These are phyloP conservation scores for Mastacembelus armatus DNA, from an alignment of 2,797 vertebrate genomes.

Conservation along the genomic window DNA sequence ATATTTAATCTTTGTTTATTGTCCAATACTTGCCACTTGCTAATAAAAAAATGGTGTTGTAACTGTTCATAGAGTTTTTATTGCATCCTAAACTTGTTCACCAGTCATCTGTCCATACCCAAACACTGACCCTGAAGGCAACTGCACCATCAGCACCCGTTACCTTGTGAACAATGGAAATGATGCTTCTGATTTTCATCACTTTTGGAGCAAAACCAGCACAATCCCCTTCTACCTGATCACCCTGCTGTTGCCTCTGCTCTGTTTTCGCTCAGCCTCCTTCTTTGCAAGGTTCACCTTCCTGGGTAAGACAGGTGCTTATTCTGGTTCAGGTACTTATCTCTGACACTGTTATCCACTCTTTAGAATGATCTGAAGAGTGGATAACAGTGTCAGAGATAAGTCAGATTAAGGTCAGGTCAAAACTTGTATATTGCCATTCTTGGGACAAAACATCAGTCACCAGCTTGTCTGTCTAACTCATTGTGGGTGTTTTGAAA, in stretches of 20 bases:
- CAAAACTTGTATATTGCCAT: no score
- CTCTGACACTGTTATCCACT: no score
- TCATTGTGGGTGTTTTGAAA: no score
- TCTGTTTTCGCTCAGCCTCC: constrained; percentile 95
- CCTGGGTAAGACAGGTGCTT: constrained; percentile 86
- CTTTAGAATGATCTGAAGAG: background rate
- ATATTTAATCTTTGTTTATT: background rate
- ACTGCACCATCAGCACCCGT: constrained; percentile 26
- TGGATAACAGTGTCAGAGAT: no score
- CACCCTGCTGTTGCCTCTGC: constrained; percentile 89
- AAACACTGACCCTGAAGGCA: constrained; percentile 46
- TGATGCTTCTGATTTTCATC: constrained; percentile 63
- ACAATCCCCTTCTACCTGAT: constrained; percentile 93
- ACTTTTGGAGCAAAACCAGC: constrained; percentile 92
- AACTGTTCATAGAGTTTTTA: no score
- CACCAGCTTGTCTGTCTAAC: no score
- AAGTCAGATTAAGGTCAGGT: no score
- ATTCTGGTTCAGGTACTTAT: no score
- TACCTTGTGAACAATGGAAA: constrained; percentile 59
- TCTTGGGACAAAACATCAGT: no score
- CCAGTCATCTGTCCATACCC: constrained; percentile 92
- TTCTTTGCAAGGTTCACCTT: constrained; percentile 98
- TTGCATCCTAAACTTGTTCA: constrained; percentile 31
- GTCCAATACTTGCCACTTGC: background rate
- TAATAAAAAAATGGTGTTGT: no score